phyloP scores from a whole-genome alignment of 2,888 invertebrate genomes.

The Melinaea menophilus region DNA sequence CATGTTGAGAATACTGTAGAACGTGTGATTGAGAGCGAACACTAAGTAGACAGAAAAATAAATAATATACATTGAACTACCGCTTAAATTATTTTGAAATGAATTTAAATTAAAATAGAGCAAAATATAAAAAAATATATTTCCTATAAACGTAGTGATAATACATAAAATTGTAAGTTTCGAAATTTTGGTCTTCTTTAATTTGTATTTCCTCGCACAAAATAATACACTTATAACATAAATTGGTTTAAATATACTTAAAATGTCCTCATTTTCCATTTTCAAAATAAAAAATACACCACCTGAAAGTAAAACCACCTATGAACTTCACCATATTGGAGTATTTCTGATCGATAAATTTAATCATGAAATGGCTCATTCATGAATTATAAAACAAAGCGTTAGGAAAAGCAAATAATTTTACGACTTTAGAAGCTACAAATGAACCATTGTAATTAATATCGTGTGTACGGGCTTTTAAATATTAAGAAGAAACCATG shows the following conservation, averaged over 20 bases:
- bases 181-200: slow-evolving; percentile 18
- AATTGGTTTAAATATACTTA: slow-evolving; percentile 22
- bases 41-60: slow-evolving; percentile 22
- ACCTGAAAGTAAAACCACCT: slow-evolving; percentile 10
- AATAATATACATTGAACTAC: slow-evolving; percentile 8
- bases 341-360: no score
- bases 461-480: no score
- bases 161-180: slow-evolving; percentile 15
- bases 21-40: slow-evolving; percentile 23
- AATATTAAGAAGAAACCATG: no score
- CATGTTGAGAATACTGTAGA: slow-evolving; percentile 21
- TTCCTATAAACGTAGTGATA: slow-evolving; percentile 10
- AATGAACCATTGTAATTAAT: no score
- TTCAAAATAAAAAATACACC: neutral
- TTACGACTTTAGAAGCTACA: no score
- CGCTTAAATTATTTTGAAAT: slow-evolving; percentile 18
- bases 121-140: slow-evolving; percentile 20
- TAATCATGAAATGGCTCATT: no score
- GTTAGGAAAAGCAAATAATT: no score
- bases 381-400: no score
- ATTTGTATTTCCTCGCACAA: slow-evolving; percentile 27
- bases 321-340: neutral
- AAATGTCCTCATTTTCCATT: slow-evolving; percentile 7
- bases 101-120: slow-evolving; percentile 17
- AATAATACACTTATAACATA: slow-evolving; percentile 25